phyloP scores from a whole-genome alignment of 1,140 invertebrate genomes.

The Latrodectus geometricus region DNA sequence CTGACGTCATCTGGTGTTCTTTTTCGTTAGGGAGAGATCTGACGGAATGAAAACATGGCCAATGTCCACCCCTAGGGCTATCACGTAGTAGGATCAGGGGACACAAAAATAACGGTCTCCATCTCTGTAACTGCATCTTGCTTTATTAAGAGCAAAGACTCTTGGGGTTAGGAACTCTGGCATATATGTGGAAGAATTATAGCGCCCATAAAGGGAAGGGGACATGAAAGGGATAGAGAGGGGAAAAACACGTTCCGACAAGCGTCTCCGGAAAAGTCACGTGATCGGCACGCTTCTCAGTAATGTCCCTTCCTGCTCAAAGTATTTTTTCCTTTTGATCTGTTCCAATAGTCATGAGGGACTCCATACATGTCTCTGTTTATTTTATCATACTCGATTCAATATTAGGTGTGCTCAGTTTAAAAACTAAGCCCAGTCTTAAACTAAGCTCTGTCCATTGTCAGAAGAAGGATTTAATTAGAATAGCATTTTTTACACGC shows the following conservation, averaged over 20 bases:
- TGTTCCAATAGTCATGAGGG: not conserved
- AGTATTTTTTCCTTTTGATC: not conserved
- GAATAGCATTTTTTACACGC: too few relatives aligned
- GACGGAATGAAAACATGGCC: slow-evolving; percentile 18
- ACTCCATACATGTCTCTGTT: too few relatives aligned
- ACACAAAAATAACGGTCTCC: slow-evolving; percentile 25
- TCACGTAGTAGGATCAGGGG: slow-evolving; percentile 18
- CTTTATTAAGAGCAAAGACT: slow-evolving; percentile 56
- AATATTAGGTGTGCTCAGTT: too few relatives aligned
- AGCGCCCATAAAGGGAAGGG: not conserved
- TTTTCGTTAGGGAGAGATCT: not conserved
- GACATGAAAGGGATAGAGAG: not conserved
- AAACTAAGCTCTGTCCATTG: too few relatives aligned
- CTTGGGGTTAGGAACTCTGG: slow-evolving; percentile 1
- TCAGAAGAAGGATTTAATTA: too few relatives aligned
- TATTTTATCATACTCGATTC: too few relatives aligned
- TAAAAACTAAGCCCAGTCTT: too few relatives aligned
- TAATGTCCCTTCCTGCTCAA: slow-evolving; percentile 17
- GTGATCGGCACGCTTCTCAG: slow-evolving; percentile 38
- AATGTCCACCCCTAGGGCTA: slow-evolving; percentile 23
- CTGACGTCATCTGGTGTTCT: not conserved
- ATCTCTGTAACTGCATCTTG: slow-evolving; percentile 44
- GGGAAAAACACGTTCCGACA: not conserved
- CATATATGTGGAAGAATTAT: slow-evolving; percentile 40
- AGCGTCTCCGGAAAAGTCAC: slow-evolving; percentile 21